A percentile compares a stretch with the other conserved stretches of the same genome.
Conservation (phyloP, 2,888 invertebrate species). For the Ernsta delagoae region DNA sequence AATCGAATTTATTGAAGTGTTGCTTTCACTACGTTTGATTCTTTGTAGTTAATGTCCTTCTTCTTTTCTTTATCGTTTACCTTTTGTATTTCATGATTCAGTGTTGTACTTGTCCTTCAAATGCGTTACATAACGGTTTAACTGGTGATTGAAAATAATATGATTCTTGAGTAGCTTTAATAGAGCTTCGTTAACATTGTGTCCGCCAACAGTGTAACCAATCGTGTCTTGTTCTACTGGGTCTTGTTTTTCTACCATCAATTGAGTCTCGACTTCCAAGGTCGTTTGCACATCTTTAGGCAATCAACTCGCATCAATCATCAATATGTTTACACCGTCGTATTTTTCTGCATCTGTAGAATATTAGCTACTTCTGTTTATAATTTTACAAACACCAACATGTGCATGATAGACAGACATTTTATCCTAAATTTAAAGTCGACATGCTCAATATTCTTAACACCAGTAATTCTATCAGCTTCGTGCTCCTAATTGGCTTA, state of each 20-base stretch:
- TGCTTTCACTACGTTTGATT: no score
- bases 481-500: conserved; percentile 33
- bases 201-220: conserved; percentile 19
- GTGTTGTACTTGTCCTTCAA: background rate
- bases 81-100: background rate
- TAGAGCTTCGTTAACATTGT: conserved; percentile 33
- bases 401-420: conserved; percentile 38
- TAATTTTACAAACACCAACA: conserved; percentile 5
- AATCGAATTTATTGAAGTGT: no score
- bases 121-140: background rate
- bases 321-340: conserved; percentile 29
- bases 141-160: conserved; percentile 20
- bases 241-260: conserved; percentile 27
- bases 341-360: conserved; percentile 31
- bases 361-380: conserved; percentile 35
- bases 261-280: conserved; percentile 33
- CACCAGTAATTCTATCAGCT: conserved; percentile 24
- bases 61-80: background rate
- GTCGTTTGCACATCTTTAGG: conserved; percentile 28
- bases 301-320: conserved; percentile 35
- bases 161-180: conserved; percentile 25
- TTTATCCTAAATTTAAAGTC: conserved; percentile 16
- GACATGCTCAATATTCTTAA: conserved; percentile 27
- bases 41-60: background rate
- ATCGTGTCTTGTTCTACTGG: conserved; percentile 25